Conservation (phyloP, 1,140 invertebrate genomes). For the Drosophila nebulosa region DNA sequence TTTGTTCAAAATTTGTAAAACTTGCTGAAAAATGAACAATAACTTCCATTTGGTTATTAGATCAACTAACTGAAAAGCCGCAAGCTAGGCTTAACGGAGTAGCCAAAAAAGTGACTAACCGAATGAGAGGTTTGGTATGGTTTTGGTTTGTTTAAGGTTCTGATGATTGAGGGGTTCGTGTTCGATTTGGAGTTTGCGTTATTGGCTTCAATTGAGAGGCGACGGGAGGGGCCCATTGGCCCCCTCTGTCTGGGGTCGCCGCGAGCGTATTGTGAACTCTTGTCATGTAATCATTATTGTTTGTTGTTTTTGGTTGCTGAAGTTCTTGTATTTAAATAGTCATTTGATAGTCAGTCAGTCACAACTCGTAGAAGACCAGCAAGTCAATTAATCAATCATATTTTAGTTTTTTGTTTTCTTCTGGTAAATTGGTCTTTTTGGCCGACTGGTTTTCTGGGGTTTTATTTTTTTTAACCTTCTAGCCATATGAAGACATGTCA, state of each 20-base stretch:
- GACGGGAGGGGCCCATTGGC: not conserved
- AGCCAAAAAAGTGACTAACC: not conserved
- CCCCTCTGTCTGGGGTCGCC: not conserved
- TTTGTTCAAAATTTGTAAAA: too few species aligned
- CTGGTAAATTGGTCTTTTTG: conserved; percentile 3
- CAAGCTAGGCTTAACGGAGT: not conserved
- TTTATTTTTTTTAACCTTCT: not conserved
- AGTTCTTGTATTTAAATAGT: conserved; percentile 55
- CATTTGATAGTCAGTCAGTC: conserved; percentile 52
- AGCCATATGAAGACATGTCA: not conserved
- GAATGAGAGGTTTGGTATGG: not conserved
- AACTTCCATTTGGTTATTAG: too few species aligned
- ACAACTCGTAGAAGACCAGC: conserved; percentile 42
- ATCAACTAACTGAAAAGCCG: not conserved
- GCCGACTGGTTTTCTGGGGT: not conserved
- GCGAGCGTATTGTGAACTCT: not conserved
- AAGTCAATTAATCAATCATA: conserved; percentile 72
- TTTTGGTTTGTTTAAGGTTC: not conserved
- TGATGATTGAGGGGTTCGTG: not conserved
- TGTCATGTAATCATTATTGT: conserved; percentile 61
- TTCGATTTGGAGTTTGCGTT: not conserved
- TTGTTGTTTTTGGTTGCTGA: conserved; percentile 15
- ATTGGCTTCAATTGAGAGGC: not conserved
- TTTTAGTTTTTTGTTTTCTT: conserved; percentile 24
- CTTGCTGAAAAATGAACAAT: too few species aligned